Base-by-base conservation (phyloP, 1,140 invertebrate genomes). In the Lanistes nyassanus region DNA sequence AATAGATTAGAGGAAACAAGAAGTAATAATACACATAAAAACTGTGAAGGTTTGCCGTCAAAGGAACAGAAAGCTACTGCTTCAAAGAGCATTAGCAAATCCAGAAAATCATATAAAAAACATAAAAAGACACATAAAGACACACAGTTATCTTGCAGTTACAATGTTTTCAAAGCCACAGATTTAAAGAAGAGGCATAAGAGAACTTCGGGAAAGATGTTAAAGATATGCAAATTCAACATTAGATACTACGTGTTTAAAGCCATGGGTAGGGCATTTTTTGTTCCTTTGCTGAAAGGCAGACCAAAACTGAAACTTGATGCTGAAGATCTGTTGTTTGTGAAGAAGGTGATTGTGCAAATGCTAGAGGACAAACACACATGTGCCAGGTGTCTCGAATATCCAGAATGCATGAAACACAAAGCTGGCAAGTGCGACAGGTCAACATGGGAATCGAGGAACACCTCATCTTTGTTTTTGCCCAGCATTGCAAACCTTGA, bases 191-290 rank as follows among this genome's bases (percentile, higher is more conserved):
- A 47, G 42, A 1, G 42, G 42, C 5, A 6, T 47, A 47, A 47
- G 42, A 47, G 19, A 47, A 47, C 5, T 47, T 47, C 19, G 19
- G 42, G 42, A 47, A 47, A 2, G 9, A 56, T 51, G 68, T 9
- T 60, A 11, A 72, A 58, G 29, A 62, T 34, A 16, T 72, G 55
- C 5, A 60, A 62, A 37, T 72, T 72, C n/a, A 42, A 42, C 26
- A 23, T 72, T 0, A 72, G 42, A 37, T 72, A 72, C 36, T 72
- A 72, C 42, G 56, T 72, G 13, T 72, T 60, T 72, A n/a, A 56
- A 34, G 3, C 42, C 42, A 11, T 31, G 1, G 36, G 56, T 36
- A 72, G 70, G 31, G 70, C 70, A 11, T 72, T 72, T 42, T 31
- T 62, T 72, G 56, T 72, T 7, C 70, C 70, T 62, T 56, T 72